These are phyloP conservation scores for Gorsachius goisagi DNA, from an alignment of 2,113 vertebrate genomes.

Conservation along the genomic window DNA sequence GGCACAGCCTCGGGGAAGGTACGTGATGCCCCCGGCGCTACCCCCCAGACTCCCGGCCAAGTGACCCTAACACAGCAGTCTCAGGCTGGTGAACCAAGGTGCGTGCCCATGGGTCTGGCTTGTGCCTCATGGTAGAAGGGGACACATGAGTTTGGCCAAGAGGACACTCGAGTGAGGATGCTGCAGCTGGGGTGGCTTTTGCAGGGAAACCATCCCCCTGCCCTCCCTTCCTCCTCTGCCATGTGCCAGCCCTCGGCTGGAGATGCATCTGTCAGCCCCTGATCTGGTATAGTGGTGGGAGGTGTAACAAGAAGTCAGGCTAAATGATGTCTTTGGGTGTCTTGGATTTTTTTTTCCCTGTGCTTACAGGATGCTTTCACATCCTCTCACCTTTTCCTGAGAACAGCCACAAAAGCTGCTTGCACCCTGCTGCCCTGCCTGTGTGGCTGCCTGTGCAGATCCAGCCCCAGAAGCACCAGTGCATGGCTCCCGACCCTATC, in stretches of 20 bases:
- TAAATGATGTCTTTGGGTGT: neutral
- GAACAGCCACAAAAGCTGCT: neutral
- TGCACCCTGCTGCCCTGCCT: neutral
- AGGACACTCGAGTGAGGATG: neutral
- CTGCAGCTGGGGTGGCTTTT: neutral
- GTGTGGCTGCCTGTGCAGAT: rapidly evolving
- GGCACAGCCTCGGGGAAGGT: neutral
- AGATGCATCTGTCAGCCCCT: rapidly evolving
- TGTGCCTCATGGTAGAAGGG: rapidly evolving
- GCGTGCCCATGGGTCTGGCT: rapidly evolving
- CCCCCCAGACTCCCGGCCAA: neutral
- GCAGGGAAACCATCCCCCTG: neutral
- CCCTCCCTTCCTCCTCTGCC: neutral
- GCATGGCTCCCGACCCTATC: neutral
- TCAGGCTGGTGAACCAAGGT: neutral
- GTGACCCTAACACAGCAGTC: neutral
- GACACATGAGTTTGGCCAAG: neutral
- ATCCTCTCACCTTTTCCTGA: neutral
- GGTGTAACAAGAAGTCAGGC: neutral
- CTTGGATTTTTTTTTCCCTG: neutral
- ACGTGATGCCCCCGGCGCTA: rapidly evolving
- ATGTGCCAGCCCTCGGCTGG: rapidly evolving
- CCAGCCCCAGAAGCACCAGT: neutral
- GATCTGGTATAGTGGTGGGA: rapidly evolving
- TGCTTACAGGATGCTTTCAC: neutral